phyloP scores from a whole-genome alignment of 2,888 invertebrate genomes.

The Dicyrtomina minuta region DNA sequence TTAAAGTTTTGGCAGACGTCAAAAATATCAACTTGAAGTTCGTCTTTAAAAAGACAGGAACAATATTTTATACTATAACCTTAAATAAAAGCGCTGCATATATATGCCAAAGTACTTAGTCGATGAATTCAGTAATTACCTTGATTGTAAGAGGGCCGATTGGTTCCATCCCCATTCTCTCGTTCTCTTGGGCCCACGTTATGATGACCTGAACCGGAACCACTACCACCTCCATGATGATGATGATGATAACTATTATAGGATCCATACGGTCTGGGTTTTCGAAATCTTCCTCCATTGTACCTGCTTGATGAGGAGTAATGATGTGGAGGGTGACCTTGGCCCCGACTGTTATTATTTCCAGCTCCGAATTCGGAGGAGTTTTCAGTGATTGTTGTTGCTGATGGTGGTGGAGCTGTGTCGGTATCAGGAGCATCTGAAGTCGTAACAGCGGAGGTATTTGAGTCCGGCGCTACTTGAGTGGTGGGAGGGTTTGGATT shows the following conservation, averaged over 20 bases:
- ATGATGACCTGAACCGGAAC: constrained; percentile 16
- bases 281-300: constrained; percentile 45
- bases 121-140: no score
- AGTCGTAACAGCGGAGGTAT: background rate
- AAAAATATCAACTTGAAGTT: no score
- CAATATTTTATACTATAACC: no score
- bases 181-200: no score
- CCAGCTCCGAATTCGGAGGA: background rate
- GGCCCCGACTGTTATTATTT: background rate
- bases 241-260: constrained; percentile 50
- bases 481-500: background rate
- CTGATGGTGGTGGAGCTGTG: no score
- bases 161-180: constrained; percentile 48
- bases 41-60: no score
- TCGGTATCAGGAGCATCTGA: background rate
- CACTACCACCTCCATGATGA: constrained; percentile 35
- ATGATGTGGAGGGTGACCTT: background rate
- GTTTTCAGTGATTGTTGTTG: background rate
- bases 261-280: constrained; percentile 49
- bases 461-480: no score
- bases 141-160: constrained; percentile 54
- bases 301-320: constrained; percentile 26
- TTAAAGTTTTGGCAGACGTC: no score
- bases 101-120: no score
- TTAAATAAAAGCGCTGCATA: no score